phyloP scores from a whole-genome alignment of 1,140 invertebrate genomes.

The Trachymyrmex cornetzi region DNA sequence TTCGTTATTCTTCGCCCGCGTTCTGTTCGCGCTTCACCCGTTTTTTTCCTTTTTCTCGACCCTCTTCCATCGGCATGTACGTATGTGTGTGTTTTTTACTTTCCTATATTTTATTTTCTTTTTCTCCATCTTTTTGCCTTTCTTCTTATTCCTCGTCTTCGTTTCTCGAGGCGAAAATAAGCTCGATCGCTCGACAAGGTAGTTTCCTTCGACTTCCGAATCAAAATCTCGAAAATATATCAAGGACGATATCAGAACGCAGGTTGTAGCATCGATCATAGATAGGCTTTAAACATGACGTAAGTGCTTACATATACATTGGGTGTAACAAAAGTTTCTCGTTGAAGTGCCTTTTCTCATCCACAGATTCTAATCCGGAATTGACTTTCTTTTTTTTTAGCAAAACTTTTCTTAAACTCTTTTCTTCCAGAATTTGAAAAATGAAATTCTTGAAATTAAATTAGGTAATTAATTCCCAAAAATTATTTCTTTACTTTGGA shows the following conservation, averaged over 20 bases:
- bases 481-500: not conserved
- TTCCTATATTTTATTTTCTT: conserved; percentile 61
- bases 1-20: conserved; percentile 48
- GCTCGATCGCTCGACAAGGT: conserved; percentile 38
- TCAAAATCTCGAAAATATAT: conserved; percentile 24
- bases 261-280: conserved; percentile 46
- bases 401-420: not conserved
- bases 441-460: not conserved
- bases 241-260: conserved; percentile 32
- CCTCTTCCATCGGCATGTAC: not conserved
- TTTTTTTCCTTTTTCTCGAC: conserved; percentile 2
- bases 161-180: conserved; percentile 34
- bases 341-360: not conserved
- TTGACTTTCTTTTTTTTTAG: not conserved
- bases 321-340: not conserved
- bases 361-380: not conserved
- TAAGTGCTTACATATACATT: conserved; percentile 42
- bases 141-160: conserved; percentile 41
- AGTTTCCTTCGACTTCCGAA: conserved; percentile 29
- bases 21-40: conserved; percentile 51
- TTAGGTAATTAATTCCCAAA: not conserved
- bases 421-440: not conserved
- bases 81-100: not conserved
- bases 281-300: conserved; percentile 44
- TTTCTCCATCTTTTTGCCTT: conserved; percentile 29